Evolutionary conservation across 2,888 invertebrate species (phyloP).

Genomic region (Agrotis clavis): DNA sequence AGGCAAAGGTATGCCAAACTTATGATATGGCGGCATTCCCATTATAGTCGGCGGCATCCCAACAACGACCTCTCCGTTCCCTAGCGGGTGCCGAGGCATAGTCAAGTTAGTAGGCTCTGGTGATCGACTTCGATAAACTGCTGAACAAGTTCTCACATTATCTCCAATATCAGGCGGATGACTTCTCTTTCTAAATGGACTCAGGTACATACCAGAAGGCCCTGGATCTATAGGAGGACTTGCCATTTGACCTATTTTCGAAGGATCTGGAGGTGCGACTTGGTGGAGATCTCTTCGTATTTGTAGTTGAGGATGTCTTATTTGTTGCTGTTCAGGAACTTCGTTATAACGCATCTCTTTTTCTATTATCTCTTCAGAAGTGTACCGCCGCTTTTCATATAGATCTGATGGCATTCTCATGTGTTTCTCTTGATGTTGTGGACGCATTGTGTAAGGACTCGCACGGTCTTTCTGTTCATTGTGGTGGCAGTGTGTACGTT

Average conservation of each 20-base stretch:
- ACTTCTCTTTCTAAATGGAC: conserved; percentile 91
- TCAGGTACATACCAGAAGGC: conserved; percentile 87
- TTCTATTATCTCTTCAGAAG: conserved; percentile 87
- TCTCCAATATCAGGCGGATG: conserved; percentile 90
- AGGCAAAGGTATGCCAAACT: conserved; percentile 87
- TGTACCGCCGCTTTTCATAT: conserved; percentile 86
- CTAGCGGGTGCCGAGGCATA: conserved; percentile 84
- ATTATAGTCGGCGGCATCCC: conserved; percentile 84
- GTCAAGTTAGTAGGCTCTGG: conserved; percentile 89
- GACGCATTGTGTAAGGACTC: conserved; percentile 94
- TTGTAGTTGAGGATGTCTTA: conserved; percentile 92
- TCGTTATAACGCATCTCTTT: conserved; percentile 89
- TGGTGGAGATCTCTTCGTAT: conserved; percentile 94
- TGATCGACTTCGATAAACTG: conserved; percentile 85
- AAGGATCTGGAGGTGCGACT: conserved; percentile 84
- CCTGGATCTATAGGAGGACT: conserved; percentile 87
- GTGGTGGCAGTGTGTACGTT: conserved; percentile 93
- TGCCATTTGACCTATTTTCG: conserved; percentile 83
- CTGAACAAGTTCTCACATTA: conserved; percentile 82
- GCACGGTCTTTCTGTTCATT: conserved; percentile 91
- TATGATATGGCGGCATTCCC: conserved; percentile 88
- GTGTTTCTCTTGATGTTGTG: conserved; percentile 91
- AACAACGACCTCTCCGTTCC: conserved; percentile 80
- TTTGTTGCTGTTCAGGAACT: conserved; percentile 85
- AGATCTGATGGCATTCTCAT: conserved; percentile 80